Base-by-base conservation (phyloP, 2,797 vertebrate genomes). In the Lophius americanus region DNA sequence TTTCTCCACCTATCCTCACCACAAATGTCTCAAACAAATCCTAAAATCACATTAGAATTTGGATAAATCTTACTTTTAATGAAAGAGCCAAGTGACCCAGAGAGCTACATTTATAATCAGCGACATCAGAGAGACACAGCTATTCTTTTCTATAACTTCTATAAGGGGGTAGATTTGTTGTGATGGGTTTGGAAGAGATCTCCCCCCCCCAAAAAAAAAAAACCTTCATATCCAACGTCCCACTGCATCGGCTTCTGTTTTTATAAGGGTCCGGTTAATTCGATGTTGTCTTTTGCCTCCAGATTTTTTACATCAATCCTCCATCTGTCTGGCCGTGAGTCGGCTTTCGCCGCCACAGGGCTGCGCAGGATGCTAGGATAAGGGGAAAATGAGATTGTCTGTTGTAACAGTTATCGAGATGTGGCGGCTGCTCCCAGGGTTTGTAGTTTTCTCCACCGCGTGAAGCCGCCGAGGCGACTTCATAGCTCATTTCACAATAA, bases 311-410 rank as follows among this genome's bases (percentile, higher is more conserved):
- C 36, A 72, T 58, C 49, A 5, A 11, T 48, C 57, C 81, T 76
- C 63, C 63, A 44, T 72, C 66, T 69, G 57, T 69, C 65, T 72
- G 32, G 41, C 48, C 11, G 4, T 67, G 56, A 72, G 51, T 77
- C 70, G 60, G 70, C 81, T 36, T 10, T 4, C 5, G 23, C 56
- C 13, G 68, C 76, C 48, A 35, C 47, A 42, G 76, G 79, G 61
- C 66, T 43, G 63, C 38, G 43, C 73, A 64, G 52, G 66, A 77
- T 9, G 56, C n/a, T 49, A 63, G 0, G 73, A 81, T 79, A 72
- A 67, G 70, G 52, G 51, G 51, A 73, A 68, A 71, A 82, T 70
- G 32, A 77, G 63, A 80, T 60, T 48, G 54, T 70, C 33, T 75
- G 57, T 68, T 55, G 51, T 60, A 60, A 35, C 52, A 35, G 36